phyloP scores from a whole-genome alignment of 2,888 invertebrate genomes.

The Micropterix aruncella region DNA sequence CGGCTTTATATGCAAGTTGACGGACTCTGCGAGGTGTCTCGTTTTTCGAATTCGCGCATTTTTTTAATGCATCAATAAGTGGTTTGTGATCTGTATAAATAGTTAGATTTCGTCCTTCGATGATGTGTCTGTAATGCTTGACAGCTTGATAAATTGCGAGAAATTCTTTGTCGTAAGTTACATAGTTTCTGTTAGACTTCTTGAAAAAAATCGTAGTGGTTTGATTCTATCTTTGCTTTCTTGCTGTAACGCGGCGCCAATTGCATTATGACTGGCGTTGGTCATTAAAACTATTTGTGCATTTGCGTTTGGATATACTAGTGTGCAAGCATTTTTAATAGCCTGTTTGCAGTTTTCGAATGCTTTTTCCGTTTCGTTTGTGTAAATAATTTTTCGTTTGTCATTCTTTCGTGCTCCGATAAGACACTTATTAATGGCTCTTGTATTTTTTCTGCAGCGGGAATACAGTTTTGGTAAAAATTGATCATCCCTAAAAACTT shows the following conservation, averaged over 20 bases:
- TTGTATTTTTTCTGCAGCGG: conserved; percentile 4
- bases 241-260: conserved; percentile 8
- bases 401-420: conserved; percentile 7
- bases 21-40: too few relatives aligned
- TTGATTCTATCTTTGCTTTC: conserved; percentile 3
- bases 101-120: conserved; percentile 18
- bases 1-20: too few relatives aligned
- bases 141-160: conserved; percentile 9
- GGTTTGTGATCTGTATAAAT: conserved; percentile 21
- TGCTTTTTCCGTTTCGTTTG: conserved; percentile 1
- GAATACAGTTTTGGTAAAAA: conserved; percentile 7
- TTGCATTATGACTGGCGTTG: conserved; percentile 6
- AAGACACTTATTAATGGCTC: conserved; percentile 6
- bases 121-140: conserved; percentile 18
- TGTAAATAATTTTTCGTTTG: conserved; percentile 7
- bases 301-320: conserved; percentile 2
- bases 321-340: conserved; percentile 2
- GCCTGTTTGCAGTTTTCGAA: conserved; percentile 5
- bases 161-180: conserved; percentile 10
- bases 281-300: conserved; percentile 6
- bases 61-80: conserved; percentile 16
- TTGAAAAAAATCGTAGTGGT: conserved; percentile 10
- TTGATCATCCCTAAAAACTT: conserved; percentile 9
- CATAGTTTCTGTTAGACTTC: conserved; percentile 7
- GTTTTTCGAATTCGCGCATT: too few relatives aligned